These are phyloP conservation scores for Hypotaenidia okinawae DNA, from an alignment of 2,797 vertebrate species.

Conservation along the genomic window DNA sequence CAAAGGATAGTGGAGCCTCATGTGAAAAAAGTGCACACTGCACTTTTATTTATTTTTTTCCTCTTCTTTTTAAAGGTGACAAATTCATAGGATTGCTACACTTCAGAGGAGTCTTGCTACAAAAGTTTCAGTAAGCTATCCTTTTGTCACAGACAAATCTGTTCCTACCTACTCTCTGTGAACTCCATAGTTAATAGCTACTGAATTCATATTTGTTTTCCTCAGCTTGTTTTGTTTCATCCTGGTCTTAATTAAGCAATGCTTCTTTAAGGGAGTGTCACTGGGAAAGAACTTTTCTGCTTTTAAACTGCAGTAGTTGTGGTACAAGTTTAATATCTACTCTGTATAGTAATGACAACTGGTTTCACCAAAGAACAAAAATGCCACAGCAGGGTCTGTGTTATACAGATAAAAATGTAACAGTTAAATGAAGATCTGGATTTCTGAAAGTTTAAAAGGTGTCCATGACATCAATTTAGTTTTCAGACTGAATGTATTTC, in stretches of 20 bases:
- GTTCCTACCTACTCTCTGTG: accelerated
- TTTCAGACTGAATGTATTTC: background rate
- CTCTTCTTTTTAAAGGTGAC: background rate
- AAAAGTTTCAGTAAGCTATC: background rate
- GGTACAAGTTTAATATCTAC: background rate
- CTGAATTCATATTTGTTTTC: background rate
- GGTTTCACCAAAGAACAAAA: background rate
- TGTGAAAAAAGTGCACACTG: background rate
- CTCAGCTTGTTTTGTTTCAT: background rate
- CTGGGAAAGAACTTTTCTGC: background rate
- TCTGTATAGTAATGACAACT: background rate
- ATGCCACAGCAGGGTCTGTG: background rate
- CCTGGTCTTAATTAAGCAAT: background rate
- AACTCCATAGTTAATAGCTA: background rate
- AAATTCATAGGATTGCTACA: background rate
- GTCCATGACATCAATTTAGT: background rate
- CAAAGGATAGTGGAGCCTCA: background rate
- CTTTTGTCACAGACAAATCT: background rate
- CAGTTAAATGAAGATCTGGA: background rate
- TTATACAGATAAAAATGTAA: background rate
- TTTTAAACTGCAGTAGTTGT: background rate
- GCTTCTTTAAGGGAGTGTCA: background rate
- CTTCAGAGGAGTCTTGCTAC: accelerated
- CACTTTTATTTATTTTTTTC: accelerated
- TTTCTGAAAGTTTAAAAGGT: background rate